Conservation (phyloP, 2,797 vertebrate genomes). For the Yasuhikotakia modesta region DNA sequence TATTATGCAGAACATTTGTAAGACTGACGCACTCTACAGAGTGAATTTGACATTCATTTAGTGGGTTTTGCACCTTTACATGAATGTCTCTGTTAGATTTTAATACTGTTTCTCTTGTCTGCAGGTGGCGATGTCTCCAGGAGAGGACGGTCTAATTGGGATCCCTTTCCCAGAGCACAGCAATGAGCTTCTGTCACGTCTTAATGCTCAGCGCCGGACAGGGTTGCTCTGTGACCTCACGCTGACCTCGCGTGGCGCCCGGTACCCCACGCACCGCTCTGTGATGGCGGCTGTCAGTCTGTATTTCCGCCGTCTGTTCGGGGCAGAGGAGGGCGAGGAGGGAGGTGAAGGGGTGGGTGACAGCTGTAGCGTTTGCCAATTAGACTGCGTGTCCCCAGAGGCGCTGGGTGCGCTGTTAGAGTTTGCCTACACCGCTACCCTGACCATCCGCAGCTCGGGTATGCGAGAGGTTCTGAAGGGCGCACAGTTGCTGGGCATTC, state of each 20-base stretch:
- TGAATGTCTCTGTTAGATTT: no score
- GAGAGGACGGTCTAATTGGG: slow-evolving; percentile 95
- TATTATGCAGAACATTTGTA: no score
- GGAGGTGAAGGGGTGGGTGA: slow-evolving; percentile 54
- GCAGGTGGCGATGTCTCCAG: slow-evolving; percentile 94
- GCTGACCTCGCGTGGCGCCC: slow-evolving; percentile 86
- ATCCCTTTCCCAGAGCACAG: slow-evolving; percentile 99
- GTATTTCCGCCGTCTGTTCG: slow-evolving; percentile 94
- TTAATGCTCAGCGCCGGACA: slow-evolving; percentile 90
- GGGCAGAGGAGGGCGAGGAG: slow-evolving; percentile 74
- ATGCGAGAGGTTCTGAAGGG: slow-evolving; percentile 92
- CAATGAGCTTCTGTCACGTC: slow-evolving; percentile 89
- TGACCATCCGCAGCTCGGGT: slow-evolving; percentile 92
- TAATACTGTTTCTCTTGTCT: slow-evolving; percentile 31
- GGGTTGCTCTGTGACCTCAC: slow-evolving; percentile 95
- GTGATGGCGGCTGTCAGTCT: slow-evolving; percentile 94
- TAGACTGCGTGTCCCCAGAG: slow-evolving; percentile 93
- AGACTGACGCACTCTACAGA: no score
- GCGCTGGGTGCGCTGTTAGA: slow-evolving; percentile 91
- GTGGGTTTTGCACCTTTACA: no score
- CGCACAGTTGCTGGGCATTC: slow-evolving; percentile 89
- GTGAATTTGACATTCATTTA: no score
- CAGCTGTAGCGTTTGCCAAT: slow-evolving; percentile 85
- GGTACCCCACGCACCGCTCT: slow-evolving; percentile 90
- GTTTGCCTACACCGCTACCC: slow-evolving; percentile 94